These are phyloP conservation scores for Chalcis sispes DNA, from an alignment of 2,888 invertebrate genomes.

Conservation along the genomic window DNA sequence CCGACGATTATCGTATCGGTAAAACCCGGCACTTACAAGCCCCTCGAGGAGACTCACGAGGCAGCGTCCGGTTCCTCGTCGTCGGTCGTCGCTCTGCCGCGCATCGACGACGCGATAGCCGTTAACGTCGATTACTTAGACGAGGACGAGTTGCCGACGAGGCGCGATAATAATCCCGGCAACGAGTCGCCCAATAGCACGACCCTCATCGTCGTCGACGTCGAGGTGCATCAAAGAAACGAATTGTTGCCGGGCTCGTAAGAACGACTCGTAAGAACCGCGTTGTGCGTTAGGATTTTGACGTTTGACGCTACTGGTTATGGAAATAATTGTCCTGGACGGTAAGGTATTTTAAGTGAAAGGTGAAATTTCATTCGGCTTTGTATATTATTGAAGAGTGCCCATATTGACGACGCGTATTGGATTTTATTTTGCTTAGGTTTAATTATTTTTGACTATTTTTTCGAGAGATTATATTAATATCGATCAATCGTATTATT, in stretches of 20 bases:
- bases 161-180: conserved; percentile 54
- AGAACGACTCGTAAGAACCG: not conserved
- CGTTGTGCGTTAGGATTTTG: not conserved
- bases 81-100: not conserved
- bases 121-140: conserved; percentile 6
- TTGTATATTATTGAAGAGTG: too few species aligned
- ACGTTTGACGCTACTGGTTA: too few species aligned
- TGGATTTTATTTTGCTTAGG: not conserved
- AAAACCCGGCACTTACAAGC: conserved; percentile 70
- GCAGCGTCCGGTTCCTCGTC: conserved; percentile 41
- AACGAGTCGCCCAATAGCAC: conserved; percentile 56
- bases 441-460: not conserved
- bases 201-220: conserved; percentile 67
- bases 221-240: conserved; percentile 66
- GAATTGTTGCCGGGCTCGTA: conserved; percentile 53
- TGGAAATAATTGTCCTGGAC: not conserved
- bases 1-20: conserved; percentile 16
- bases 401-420: too few species aligned
- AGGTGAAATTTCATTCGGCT: too few species aligned
- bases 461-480: not conserved
- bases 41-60: conserved; percentile 68
- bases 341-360: not conserved
- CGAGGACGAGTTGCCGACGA: conserved; percentile 13
- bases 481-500: not conserved
- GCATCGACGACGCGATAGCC: not conserved